phyloP scores from a whole-genome alignment of 2,888 invertebrate genomes.

The Mythimna loreyi region DNA sequence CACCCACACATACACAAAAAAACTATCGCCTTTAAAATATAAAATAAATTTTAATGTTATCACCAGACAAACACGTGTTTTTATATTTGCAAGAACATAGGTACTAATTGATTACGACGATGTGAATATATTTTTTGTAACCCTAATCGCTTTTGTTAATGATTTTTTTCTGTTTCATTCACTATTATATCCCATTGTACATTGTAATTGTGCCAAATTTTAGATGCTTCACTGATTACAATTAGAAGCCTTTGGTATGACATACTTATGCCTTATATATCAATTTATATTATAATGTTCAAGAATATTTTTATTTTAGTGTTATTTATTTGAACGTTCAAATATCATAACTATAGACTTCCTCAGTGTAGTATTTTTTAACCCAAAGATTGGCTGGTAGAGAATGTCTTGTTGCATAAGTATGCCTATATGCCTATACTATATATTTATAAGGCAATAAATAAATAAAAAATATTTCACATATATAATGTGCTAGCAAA shows the following conservation, averaged over 20 bases:
- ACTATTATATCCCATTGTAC: slow-evolving; percentile 18
- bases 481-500: too few species aligned
- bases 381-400: too few species aligned
- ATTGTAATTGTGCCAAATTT: slow-evolving; percentile 22
- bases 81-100: too few species aligned
- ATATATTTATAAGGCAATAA: background rate
- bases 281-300: background rate
- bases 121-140: background rate
- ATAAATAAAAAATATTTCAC: background rate
- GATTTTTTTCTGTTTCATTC: background rate
- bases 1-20: too few species aligned
- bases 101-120: too few species aligned
- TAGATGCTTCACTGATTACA: slow-evolving; percentile 31
- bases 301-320: background rate
- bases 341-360: background rate
- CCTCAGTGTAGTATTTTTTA: too few species aligned
- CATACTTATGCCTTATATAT: slow-evolving; percentile 5
- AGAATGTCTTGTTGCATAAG: too few species aligned
- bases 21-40: too few species aligned
- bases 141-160: background rate
- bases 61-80: too few species aligned
- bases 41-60: too few species aligned
- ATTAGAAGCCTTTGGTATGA: slow-evolving; percentile 24
- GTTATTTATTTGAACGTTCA: background rate
- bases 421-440: too few species aligned